Conservation (phyloP, 2,888 invertebrate species). For the Cheilosia scutellata region DNA sequence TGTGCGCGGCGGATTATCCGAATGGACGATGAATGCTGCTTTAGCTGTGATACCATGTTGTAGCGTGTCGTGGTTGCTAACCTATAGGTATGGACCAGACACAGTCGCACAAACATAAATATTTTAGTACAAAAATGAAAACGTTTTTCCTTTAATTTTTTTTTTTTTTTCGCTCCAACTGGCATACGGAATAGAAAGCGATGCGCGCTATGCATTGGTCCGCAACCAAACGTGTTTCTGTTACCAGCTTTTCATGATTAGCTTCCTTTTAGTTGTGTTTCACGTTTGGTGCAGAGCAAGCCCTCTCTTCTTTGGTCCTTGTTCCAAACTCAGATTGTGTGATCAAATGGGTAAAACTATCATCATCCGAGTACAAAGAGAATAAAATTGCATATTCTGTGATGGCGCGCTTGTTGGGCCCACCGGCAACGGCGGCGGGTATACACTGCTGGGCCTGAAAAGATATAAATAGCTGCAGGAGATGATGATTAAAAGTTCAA, state of each 20-base stretch:
- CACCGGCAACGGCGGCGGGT: background rate
- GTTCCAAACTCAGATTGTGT: background rate
- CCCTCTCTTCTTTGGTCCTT: slow-evolving; percentile 28
- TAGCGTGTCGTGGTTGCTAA: slow-evolving; percentile 28
- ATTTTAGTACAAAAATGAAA: slow-evolving; percentile 23
- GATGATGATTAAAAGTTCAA: slow-evolving; percentile 75
- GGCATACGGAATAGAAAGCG: slow-evolving; percentile 64
- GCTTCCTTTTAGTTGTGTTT: slow-evolving; percentile 62
- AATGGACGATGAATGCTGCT: slow-evolving; percentile 43
- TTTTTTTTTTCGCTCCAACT: slow-evolving; percentile 4
- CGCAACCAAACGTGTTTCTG: slow-evolving; percentile 69
- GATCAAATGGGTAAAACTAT: slow-evolving; percentile 64
- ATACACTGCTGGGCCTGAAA: slow-evolving; percentile 8
- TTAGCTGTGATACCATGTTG: slow-evolving; percentile 49
- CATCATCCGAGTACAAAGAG: slow-evolving; percentile 50
- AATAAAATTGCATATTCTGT: slow-evolving; percentile 61
- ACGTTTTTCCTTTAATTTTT: background rate
- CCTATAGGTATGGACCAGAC: slow-evolving; percentile 51
- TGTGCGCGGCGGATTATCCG: slow-evolving; percentile 45
- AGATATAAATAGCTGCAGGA: slow-evolving; percentile 71
- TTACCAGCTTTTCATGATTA: slow-evolving; percentile 74
- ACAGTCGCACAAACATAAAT: slow-evolving; percentile 2
- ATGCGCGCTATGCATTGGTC: slow-evolving; percentile 57
- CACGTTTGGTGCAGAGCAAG: background rate
- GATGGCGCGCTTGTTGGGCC: slow-evolving; percentile 19